Evolutionary conservation across 2,113 vertebrate genomes (phyloP).

Genomic region (Mesembrinibis cayennensis): DNA sequence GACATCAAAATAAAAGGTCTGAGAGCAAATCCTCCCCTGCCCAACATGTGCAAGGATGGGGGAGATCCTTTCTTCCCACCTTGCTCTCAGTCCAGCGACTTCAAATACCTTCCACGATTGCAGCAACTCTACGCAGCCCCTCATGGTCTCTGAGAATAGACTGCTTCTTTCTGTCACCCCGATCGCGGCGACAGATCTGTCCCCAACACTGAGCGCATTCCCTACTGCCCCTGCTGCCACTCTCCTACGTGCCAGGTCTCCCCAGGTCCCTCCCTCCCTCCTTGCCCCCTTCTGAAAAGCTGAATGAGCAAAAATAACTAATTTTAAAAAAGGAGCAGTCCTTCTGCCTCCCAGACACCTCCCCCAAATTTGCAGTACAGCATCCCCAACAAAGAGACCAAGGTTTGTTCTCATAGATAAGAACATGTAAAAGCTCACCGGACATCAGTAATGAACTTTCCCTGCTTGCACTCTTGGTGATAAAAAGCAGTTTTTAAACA

Average conservation of each 20-base stretch:
- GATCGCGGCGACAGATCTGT: fast-evolving
- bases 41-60: background rate
- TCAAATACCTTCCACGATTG: background rate
- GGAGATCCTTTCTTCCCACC: background rate
- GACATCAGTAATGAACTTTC: background rate
- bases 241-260: fast-evolving
- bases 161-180: background rate
- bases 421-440: fast-evolving
- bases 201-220: background rate
- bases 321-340: background rate
- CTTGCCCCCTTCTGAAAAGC: background rate
- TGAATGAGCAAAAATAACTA: background rate
- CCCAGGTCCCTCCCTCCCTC: background rate
- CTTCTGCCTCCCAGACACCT: background rate
- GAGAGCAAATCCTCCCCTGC: background rate
- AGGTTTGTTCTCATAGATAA: background rate
- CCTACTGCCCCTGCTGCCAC: background rate
- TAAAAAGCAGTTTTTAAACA: background rate
- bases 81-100: background rate
- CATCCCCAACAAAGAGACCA: background rate
- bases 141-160: background rate
- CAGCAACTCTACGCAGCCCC: background rate
- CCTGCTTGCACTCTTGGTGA: background rate
- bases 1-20: background rate
- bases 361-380: background rate